Percentiles rank a stretch among this genome's conserved stretches.
phyloP scores from a whole-genome alignment of 2,113 vertebrate genomes.

The Nipponia nippon region DNA sequence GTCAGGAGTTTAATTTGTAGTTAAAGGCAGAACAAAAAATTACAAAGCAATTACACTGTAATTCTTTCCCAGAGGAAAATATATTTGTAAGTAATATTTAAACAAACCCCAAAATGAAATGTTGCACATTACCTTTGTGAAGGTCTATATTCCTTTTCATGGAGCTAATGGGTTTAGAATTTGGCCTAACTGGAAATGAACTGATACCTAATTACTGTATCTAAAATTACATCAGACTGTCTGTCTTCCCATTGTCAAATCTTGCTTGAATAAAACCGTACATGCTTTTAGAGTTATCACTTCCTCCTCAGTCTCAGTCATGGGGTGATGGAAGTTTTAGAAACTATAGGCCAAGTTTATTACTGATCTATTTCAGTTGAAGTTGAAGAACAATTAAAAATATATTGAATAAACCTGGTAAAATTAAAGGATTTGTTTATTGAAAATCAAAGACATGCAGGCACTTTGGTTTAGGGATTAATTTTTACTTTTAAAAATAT shows the following conservation, averaged over 20 bases:
- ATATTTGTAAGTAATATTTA: neutral
- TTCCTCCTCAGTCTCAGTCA: neutral
- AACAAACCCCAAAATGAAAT: neutral
- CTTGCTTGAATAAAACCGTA: neutral
- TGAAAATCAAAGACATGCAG: neutral
- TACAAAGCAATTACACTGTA: neutral
- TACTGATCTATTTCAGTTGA: neutral
- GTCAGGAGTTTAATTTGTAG: neutral
- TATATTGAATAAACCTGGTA: neutral
- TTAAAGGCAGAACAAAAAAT: neutral
- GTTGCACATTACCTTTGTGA: neutral
- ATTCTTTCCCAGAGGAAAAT: neutral
- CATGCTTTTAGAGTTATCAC: neutral
- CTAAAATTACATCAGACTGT: neutral
- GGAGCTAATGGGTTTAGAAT: neutral
- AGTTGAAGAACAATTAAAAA: neutral
- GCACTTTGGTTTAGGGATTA: neutral
- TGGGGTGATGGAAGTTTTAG: neutral
- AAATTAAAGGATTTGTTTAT: neutral
- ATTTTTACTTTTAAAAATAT: neutral
- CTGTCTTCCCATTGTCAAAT: neutral
- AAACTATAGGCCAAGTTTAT: neutral
- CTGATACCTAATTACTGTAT: neutral
- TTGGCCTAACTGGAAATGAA: neutral
- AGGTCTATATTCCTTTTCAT: neutral